phyloP scores from a whole-genome alignment of 1,140 invertebrate species.

The Harpegnathos saltator region DNA sequence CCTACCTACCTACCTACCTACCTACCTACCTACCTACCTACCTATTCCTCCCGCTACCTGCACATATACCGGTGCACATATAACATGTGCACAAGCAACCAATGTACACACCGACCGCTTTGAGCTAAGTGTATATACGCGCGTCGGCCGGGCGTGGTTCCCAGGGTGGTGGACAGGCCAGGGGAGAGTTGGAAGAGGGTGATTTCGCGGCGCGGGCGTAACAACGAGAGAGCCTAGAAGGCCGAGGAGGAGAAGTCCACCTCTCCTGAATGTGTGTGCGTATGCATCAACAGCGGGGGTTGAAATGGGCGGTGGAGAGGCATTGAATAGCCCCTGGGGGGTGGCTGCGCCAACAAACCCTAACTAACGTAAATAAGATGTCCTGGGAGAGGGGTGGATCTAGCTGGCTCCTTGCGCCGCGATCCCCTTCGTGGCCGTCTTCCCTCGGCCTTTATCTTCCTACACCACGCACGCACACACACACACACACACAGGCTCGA shows the following conservation, averaged over 20 bases:
- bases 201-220: slow-evolving; percentile 49
- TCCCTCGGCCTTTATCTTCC: slow-evolving; percentile 45
- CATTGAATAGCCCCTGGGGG: slow-evolving; percentile 81
- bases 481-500: slow-evolving; percentile 26
- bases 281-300: slow-evolving; percentile 53
- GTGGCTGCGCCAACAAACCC: slow-evolving; percentile 84
- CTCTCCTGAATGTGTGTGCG: slow-evolving; percentile 48
- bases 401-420: slow-evolving; percentile 10
- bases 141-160: slow-evolving; percentile 34
- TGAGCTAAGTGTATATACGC: slow-evolving; percentile 41
- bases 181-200: slow-evolving; percentile 6
- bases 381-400: slow-evolving; percentile 75
- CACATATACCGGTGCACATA: slow-evolving; percentile 51
- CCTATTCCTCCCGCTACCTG: not conserved
- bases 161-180: slow-evolving; percentile 7
- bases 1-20: not conserved
- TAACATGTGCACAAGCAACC: slow-evolving; percentile 56
- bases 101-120: slow-evolving; percentile 41
- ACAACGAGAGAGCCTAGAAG: slow-evolving; percentile 43
- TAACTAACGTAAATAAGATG: slow-evolving; percentile 86
- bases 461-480: not conserved
- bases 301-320: slow-evolving; percentile 44
- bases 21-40: slow-evolving; percentile 5
- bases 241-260: slow-evolving; percentile 53
- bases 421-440: not conserved